Evolutionary conservation across 2,113 vertebrate species (phyloP), one percentile per base, ranked within the genome.

Genomic region (Boulengeromyrus knoepffleri): DNA sequence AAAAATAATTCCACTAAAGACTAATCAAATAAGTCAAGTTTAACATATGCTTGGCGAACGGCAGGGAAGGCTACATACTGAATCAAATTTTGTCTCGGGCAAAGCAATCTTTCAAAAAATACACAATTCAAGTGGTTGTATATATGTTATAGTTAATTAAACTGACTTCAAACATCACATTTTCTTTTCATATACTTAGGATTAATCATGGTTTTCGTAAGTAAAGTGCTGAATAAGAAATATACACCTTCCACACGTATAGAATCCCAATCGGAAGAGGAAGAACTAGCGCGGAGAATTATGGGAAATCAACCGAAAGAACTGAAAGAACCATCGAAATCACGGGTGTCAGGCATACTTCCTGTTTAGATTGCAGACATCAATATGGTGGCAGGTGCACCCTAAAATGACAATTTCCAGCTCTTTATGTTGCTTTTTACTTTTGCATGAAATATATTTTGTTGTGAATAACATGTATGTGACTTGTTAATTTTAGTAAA

Each of bases 241-340:
- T 2, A 36, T 0, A n/a, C 95, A 96, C 96, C 95, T 96, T 87
- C 90, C 92, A 94, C 95, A 93, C 94, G 92, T 91, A 95, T 85
- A 89, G 70, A 92, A 92, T 87, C 91, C 90, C 92, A 95, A 94
- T 95, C 95, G 96, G 95, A 96, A 96, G 92, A 96, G 96, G 90
- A 93, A 94, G 94, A 89, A 7, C 4, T 50, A 0, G 13, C 13
- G 58, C 80, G 12, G 0, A 0, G 10, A 1, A 0, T 31, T 91
- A 87, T 53, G 89, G 91, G 58, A 88, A 46, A 93, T 86, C 4
- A 62, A 10, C 80, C 93, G 42, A 24, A 49, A 5, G 17, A 3
- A 53, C 49, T 24, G 42, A 27, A 15, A 27, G 62, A 31, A 66
- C 62, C 62, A 66, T 66, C n/a, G 62, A 66, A 66, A 66, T 66